Percentiles rank a stretch among this genome's conserved stretches.
Conservation (phyloP, 1,140 invertebrate species). For the Bradynema listronoti region DNA sequence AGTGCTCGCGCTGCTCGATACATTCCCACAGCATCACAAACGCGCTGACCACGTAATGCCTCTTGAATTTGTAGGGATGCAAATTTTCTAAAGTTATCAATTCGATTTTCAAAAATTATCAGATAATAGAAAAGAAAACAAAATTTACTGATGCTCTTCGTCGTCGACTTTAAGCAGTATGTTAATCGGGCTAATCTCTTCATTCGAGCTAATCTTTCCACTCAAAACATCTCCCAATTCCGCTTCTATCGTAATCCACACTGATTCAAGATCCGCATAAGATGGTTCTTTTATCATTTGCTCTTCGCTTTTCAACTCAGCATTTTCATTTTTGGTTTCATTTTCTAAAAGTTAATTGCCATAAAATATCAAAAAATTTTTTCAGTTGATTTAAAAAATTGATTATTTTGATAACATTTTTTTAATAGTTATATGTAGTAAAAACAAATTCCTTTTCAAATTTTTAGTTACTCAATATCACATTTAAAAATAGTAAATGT, state of each 20-base stretch:
- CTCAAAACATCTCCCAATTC: neutral
- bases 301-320: too few relatives aligned
- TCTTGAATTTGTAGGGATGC: conserved; percentile 32
- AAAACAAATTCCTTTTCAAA: too few relatives aligned
- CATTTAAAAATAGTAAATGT: too few relatives aligned
- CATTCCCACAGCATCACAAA: conserved; percentile 35
- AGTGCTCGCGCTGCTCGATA: conserved; percentile 30
- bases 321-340: too few relatives aligned
- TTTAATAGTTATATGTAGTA: too few relatives aligned
- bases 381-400: too few relatives aligned
- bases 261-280: too few relatives aligned
- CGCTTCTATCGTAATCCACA: neutral
- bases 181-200: conserved; percentile 36
- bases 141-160: conserved; percentile 31
- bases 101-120: neutral
- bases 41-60: conserved; percentile 22
- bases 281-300: too few relatives aligned
- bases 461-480: too few relatives aligned
- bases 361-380: too few relatives aligned
- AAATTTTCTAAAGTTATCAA: conserved; percentile 24
- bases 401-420: too few relatives aligned
- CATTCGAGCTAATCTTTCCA: conserved; percentile 14
- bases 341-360: too few relatives aligned
- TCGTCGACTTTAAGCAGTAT: conserved; percentile 28
- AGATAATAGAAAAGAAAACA: neutral